phyloP scores from a whole-genome alignment of 92 coral and sea anemone genomes.

The Micromussa lordhowensis region DNA sequence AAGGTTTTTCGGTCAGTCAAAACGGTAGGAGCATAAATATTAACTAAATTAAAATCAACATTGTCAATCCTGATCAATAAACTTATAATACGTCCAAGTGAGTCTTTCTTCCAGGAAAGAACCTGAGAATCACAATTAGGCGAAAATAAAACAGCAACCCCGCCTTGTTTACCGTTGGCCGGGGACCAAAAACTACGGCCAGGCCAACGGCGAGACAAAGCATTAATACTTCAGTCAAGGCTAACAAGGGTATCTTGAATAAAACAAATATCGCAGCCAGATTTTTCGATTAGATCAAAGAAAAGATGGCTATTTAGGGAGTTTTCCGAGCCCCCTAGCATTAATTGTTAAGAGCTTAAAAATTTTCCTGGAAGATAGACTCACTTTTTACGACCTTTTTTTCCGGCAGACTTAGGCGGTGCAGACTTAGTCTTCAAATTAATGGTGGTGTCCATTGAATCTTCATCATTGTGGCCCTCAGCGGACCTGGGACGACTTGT shows the following conservation, averaged over 20 bases:
- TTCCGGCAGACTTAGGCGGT: too few species aligned
- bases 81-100: conserved; percentile 6
- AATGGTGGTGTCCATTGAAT: too few species aligned
- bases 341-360: background rate
- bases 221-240: background rate
- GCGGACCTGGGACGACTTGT: too few species aligned
- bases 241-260: conserved; percentile 24
- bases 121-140: background rate
- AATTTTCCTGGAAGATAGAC: background rate
- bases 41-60: conserved; percentile 5
- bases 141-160: too few species aligned
- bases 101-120: background rate
- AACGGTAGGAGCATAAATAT: conserved; percentile 46
- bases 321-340: conserved; percentile 1
- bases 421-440: too few species aligned
- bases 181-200: conserved; percentile 33
- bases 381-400: too few species aligned
- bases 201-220: background rate
- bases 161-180: conserved; percentile 8
- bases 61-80: background rate
- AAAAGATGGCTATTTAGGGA: background rate
- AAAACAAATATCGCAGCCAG: background rate
- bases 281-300: background rate
- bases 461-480: too few species aligned
- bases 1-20: conserved; percentile 26